A percentile compares a stretch with the other conserved stretches of the same genome.
Evolutionary conservation across 2,113 vertebrate genomes (phyloP).

Genomic region (Furnarius figulus): DNA sequence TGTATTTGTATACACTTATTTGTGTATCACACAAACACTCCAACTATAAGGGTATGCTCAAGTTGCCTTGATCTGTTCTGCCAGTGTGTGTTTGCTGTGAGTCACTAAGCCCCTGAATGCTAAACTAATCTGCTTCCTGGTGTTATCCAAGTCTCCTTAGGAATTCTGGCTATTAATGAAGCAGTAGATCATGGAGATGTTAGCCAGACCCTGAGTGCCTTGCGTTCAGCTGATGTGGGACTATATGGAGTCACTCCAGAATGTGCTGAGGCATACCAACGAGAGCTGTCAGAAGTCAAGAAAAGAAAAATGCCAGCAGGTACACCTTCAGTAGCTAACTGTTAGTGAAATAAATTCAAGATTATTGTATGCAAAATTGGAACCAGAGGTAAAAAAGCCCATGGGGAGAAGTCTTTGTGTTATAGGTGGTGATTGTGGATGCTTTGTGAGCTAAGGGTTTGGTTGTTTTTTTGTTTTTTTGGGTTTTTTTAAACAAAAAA

Average conservation of each 20-base stretch:
- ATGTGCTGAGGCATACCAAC: constrained; percentile 87
- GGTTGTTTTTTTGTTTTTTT: too few species aligned
- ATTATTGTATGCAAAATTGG: neutral
- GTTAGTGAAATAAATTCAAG: neutral
- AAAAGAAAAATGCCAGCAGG: constrained; percentile 80
- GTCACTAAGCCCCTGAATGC: neutral
- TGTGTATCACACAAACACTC: rapidly evolving
- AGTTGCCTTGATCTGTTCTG: neutral
- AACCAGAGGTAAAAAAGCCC: neutral
- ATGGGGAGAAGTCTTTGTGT: neutral
- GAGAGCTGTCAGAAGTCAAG: constrained; percentile 82
- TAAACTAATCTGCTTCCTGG: neutral
- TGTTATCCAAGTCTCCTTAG: constrained; percentile 84
- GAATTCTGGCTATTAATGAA: constrained; percentile 88
- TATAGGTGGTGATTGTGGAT: neutral
- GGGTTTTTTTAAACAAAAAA: neutral
- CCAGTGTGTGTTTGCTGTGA: neutral
- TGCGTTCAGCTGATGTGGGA: constrained; percentile 85
- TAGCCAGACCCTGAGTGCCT: constrained; percentile 79
- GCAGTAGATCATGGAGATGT: constrained; percentile 84
- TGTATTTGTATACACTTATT: neutral
- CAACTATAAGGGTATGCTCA: neutral
- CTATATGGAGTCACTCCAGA: constrained; percentile 93
- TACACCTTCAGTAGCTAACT: constrained; percentile 41
- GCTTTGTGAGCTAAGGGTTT: neutral